Evolutionary conservation across 2,888 invertebrate genomes (phyloP), one percentile per base, ranked within the genome.

Genomic region (Crematogaster levior): DNA sequence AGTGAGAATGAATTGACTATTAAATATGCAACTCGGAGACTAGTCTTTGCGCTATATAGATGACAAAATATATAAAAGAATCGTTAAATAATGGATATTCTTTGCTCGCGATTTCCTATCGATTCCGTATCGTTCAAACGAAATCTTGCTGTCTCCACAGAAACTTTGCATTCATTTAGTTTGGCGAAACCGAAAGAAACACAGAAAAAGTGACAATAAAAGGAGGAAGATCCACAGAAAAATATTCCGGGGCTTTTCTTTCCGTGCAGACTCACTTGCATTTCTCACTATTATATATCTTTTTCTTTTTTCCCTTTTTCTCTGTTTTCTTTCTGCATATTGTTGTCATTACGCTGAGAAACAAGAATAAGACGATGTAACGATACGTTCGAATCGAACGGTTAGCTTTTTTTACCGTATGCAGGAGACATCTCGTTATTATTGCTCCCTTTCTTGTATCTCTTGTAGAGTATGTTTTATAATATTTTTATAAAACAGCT

Each of bases 391-490:
- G 53, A 53, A 72, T 48, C 65, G 72, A 81, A 75, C 53, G 61
- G 40, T 79, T 65, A 48, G 53, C n/a, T n/a, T 75, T 77, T 48
- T 77, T 84, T 80, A 74, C 61, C 74, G 79, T 85, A 79, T 60
- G 70, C 72, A 40, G 37, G 24, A 81, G 75, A 82, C 70, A 80
- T 81, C 86, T 89, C 80, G 51, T 89, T 89, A 87, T 88, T 7
- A 15, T 46, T 27, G 37, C 7, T 86, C 80, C 75, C n/a, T 60
- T 56, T 73, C 82, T 82, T 83, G 80, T 82, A 5, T 72, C 75
- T 48, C 81, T 60, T 85, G 84, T 83, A 85, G 66, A 80, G 63
- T 84, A 86, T 86, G 3, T 51, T 58, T 83, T 89, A 43, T 80
- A 85, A 85, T 43, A 21, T 58, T 83, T 89, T 65, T 77, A 86